Percentiles rank a stretch among this genome's conserved stretches.
phyloP scores from a whole-genome alignment of 2,113 vertebrate species.

The Sapajus apella region DNA sequence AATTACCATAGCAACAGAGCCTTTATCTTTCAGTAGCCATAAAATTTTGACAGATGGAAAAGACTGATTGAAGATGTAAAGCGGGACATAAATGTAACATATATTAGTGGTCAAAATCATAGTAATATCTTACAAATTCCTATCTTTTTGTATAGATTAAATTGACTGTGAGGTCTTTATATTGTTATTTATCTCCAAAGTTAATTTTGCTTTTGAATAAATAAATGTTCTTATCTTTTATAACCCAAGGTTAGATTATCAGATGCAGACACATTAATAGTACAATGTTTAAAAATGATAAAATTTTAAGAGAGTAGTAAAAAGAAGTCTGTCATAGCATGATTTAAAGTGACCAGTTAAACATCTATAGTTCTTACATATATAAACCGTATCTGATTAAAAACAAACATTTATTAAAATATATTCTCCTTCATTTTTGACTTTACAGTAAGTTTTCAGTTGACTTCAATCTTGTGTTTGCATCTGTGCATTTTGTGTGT shows the following conservation, averaged over 20 bases:
- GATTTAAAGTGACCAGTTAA: background rate
- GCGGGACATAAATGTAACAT: conserved; percentile 75
- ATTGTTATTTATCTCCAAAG: conserved; percentile 11
- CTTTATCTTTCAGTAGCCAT: conserved; percentile 80
- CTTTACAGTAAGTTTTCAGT: background rate
- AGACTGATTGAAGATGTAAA: conserved; percentile 77
- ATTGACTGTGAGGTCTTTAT: background rate
- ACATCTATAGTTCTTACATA: background rate
- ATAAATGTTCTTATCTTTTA: background rate
- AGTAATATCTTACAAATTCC: conserved; percentile 70
- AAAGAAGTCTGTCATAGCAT: background rate
- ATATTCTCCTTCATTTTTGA: conserved; percentile 16
- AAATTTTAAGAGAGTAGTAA: conserved; percentile 20
- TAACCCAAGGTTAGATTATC: conserved; percentile 21
- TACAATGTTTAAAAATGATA: background rate
- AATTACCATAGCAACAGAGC: conserved; percentile 86
- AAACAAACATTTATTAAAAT: background rate
- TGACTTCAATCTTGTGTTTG: background rate
- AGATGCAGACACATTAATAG: background rate
- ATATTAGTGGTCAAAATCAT: conserved; percentile 69
- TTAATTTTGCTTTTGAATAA: conserved; percentile 51
- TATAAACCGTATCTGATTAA: background rate
- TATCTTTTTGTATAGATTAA: conserved; percentile 65
- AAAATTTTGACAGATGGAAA: conserved; percentile 82
- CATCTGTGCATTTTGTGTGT: background rate